Evolutionary conservation across 2,888 invertebrate genomes (phyloP), one percentile per base, ranked within the genome.

Genomic region (Pachliopta kotzebuea): DNA sequence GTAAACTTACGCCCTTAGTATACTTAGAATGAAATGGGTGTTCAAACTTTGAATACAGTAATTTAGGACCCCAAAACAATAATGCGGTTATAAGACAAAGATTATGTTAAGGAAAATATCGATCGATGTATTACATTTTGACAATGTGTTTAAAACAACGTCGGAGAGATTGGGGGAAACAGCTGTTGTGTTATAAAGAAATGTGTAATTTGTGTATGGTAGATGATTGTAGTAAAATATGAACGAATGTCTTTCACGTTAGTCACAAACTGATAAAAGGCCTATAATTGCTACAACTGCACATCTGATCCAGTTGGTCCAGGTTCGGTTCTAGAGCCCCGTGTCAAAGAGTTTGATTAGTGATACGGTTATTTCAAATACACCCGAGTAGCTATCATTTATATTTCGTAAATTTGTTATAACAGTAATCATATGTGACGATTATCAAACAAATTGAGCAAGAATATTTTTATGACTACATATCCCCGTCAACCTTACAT

Each of bases 1-100:
- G 81, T 82, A 85, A 87, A 86, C 84, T 76, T 70, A 76, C 75
- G 81, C 83, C 82, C 81, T 83, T 81, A 79, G 77, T 81, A 78
- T 79, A 78, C 78, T 76, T 77, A 71, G 76, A 71, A 74, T 74
- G 78, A 86, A 85, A 86, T 85, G 50, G 50, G 45, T 84, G 83
- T 82, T 80, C 81, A 75, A 72, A 73, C 75, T 76, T 80, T 81
- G 81, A 88, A 86, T 81, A 85, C 82, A 76, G 80, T 88, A 84
- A 86, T 89, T 86, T 85, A 31, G 18, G 24, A 42, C 21, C 29
- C 31, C 7, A 62, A 62, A 65, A 62, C 53, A 42, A 23, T 20
- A 23, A 21, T 31, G 31, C 57, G 52, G 56, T 56, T 42, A 58
- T 62, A 62, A 29, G 17, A 49, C 58, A 53, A 53, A 55, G 59